Evolutionary conservation across 2,113 vertebrate species (phyloP), one percentile per base, ranked within the genome.

Genomic region (Seriola rivoliana): DNA sequence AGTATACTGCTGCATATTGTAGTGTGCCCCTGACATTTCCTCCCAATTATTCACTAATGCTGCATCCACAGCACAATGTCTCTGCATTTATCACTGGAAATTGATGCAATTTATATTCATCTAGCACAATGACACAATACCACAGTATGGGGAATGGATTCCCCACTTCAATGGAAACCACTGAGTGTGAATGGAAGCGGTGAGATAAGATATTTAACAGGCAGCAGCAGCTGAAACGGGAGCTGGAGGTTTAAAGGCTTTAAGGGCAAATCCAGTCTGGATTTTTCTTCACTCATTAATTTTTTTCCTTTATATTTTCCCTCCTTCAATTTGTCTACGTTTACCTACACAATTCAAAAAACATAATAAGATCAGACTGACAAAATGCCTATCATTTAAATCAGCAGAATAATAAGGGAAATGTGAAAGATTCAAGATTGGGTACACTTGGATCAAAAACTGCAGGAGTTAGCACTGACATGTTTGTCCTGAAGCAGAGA

Each of bases 31-130:
- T 92, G 90, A 90, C 88, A 92, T 93, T 91, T 93, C 87, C 86
- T 87, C 85, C 90, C 90, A 89, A 89, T 93, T 91, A 92, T 88
- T 83, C 84, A 85, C 88, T 91, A 85, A 90, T 89, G 88, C 82
- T 83, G 90, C 85, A 83, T 89, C 89, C 87, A 84, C 87, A 80
- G 85, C 89, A 81, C 88, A 89, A 82, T 71, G 85, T 90, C 89
- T 86, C 81, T 52, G 75, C 84, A 92, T 93, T 92, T 84, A 92
- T 89, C 90, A 84, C 83, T 88, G 83, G 81, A 91, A 92, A 93
- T 88, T 90, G 89, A 90, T 88, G 89, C 90, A 85, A 91, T 93
- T 91, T 92, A 93, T 93, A 89, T 93, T 93, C 91, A 93, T 92
- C 89, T 84, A 57, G 83, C 89, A 81, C 82, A 72, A 80, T 78